Base-by-base conservation (phyloP, 2,113 vertebrate genomes). In the Mirza zaza region DNA sequence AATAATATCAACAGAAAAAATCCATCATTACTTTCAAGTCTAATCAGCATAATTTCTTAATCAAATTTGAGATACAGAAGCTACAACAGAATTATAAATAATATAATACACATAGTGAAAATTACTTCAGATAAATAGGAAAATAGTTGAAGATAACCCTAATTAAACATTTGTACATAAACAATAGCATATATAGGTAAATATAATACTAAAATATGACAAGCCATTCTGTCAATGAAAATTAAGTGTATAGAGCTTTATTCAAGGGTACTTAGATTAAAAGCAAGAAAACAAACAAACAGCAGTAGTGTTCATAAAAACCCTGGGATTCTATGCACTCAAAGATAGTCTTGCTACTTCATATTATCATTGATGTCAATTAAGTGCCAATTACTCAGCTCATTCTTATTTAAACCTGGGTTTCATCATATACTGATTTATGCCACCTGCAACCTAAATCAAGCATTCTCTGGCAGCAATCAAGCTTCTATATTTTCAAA, bases 401-500 rank as follows among this genome's bases (percentile, higher is more conserved):
- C 52, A 67, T 87, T 82, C 9, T 42, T 67, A 23, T n/a, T 88
- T 89, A 84, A 87, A 88, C 1, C 15, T 34, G 52, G 75, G 36
- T 55, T 42, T 97, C 68, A 77, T 95, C 61, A 96, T 87, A 91
- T 70, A 82, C 68, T 91, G 52, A 93, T 68, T 82, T 96, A 76
- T 50, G 3, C 32, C 84, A 85, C 17, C 1, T 65, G 25, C 32
- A 76, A 42, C 15, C 1, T 5, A 96, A 80, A 86, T 42, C 21
- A n/a, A 97, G 4, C 15, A 21, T 96, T 50, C 91, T 82, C 71
- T 92, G 92, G 42, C 39, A 95, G 55, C 91, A 97, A 93, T 45
- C 4, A 97, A 52, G 1, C 29, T 27, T 21, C 36, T 5, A 23
- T 42, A 55, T 98, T 95, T 90, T 75, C 42, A 90, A 82, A 94